phyloP scores from a whole-genome alignment of 2,888 invertebrate species.

The Aleiodes leptofemur region DNA sequence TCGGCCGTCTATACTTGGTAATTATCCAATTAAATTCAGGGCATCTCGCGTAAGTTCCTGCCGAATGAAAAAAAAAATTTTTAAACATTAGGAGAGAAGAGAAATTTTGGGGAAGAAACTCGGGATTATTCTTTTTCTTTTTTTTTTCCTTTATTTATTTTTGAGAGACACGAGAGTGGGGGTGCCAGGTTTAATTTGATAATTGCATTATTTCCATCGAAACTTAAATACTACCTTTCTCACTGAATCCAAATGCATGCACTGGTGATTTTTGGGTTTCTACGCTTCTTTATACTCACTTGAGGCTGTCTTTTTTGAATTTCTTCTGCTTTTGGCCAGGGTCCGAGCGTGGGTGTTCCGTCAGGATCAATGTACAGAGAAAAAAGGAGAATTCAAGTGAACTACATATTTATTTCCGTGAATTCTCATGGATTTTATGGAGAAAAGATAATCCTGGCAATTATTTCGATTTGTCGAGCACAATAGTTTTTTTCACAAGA shows the following conservation, averaged over 20 bases:
- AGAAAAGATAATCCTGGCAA: background rate
- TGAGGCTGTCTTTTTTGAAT: background rate
- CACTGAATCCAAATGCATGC: slow-evolving; percentile 61
- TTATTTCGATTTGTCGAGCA: background rate
- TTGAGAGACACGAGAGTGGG: slow-evolving; percentile 57
- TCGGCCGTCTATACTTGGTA: slow-evolving; percentile 58
- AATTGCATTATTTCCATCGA: slow-evolving; percentile 69
- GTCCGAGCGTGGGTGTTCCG: slow-evolving; percentile 17
- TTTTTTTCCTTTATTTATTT: too few relatives aligned
- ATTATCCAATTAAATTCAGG: slow-evolving; percentile 70
- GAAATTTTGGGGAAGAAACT: slow-evolving; percentile 13
- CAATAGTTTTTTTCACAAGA: background rate
- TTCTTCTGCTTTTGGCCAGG: background rate
- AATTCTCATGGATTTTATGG: background rate
- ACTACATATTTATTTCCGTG: background rate
- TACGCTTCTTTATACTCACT: slow-evolving; percentile 20
- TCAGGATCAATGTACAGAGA: background rate
- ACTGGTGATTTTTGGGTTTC: slow-evolving; percentile 40
- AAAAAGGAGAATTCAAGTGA: slow-evolving; percentile 1
- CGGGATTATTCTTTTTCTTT: background rate
- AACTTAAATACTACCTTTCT: slow-evolving; percentile 70
- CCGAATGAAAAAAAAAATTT: slow-evolving; percentile 35
- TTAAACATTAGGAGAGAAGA: slow-evolving; percentile 9
- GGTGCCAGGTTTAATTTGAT: slow-evolving; percentile 71
- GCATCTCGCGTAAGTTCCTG: slow-evolving; percentile 45